Percentiles rank a stretch among this genome's conserved stretches.
phyloP scores from a whole-genome alignment of 2,113 vertebrate genomes.

The Antidorcas marsupialis region DNA sequence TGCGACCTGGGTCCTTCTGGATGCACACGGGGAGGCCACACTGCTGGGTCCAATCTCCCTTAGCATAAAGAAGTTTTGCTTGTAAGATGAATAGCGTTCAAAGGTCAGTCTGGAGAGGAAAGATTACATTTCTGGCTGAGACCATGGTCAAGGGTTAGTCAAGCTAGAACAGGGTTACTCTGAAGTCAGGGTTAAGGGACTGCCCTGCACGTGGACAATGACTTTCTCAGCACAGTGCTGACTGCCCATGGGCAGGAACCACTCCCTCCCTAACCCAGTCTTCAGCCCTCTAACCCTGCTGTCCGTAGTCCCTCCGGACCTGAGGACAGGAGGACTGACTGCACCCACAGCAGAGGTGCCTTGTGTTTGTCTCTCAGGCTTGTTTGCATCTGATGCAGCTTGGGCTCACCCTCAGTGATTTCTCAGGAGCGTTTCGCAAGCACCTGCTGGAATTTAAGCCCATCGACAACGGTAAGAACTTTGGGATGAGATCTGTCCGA shows the following conservation, averaged over 20 bases:
- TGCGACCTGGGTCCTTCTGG: neutral
- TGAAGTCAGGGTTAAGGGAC: neutral
- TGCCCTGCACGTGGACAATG: neutral
- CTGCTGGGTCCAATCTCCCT: neutral
- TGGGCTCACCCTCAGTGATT: neutral
- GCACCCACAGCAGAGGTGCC: neutral
- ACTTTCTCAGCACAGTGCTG: neutral
- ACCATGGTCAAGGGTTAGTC: neutral
- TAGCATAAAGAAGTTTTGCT: neutral
- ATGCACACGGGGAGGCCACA: neutral
- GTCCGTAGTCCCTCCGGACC: neutral
- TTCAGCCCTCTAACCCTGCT: neutral
- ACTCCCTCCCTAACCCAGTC: neutral
- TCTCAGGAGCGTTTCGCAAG: slow-evolving; percentile 30
- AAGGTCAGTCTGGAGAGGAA: neutral
- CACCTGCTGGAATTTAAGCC: neutral
- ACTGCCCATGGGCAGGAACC: rapidly evolving
- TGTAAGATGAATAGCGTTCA: neutral
- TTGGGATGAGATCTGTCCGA: slow-evolving; percentile 7
- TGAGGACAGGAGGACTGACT: neutral
- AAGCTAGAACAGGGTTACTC: neutral
- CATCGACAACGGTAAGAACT: neutral
- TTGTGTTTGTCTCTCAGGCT: neutral
- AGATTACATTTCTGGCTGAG: neutral
- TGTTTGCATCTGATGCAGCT: neutral